A percentile compares a stretch with the other conserved stretches of the same genome.
Conservation (phyloP, 2,113 vertebrate species). For the Odontophorus gujanensis region DNA sequence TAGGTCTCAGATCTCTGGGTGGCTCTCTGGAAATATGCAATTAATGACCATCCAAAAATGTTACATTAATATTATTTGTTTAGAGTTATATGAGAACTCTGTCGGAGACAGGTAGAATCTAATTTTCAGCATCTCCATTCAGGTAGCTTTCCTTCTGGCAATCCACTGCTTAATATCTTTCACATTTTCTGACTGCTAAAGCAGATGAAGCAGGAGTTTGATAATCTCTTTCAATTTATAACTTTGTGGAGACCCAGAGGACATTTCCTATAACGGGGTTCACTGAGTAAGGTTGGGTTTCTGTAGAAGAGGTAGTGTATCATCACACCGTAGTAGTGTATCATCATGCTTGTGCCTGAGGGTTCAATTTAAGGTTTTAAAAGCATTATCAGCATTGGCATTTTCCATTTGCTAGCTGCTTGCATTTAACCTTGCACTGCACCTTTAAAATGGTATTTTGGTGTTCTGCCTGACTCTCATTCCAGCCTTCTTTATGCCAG, state of each 20-base stretch:
- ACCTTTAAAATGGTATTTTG: not conserved
- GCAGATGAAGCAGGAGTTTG: slow-evolving; percentile 24
- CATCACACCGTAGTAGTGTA: not conserved
- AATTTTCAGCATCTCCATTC: slow-evolving; percentile 14
- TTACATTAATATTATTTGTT: not conserved
- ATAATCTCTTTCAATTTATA: slow-evolving; percentile 14
- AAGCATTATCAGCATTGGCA: not conserved
- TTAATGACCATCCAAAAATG: not conserved
- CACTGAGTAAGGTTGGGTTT: not conserved
- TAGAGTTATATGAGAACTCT: not conserved
- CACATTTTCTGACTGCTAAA: slow-evolving; percentile 22
- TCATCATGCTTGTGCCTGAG: not conserved
- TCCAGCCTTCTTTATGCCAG: not conserved
- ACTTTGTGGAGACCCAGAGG: slow-evolving; percentile 30
- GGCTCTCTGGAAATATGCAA: not conserved
- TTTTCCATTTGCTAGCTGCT: not conserved
- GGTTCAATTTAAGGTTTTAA: slow-evolving; percentile 7
- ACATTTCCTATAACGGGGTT: slow-evolving; percentile 23
- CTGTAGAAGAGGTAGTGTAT: not conserved
- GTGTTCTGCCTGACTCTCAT: not conserved
- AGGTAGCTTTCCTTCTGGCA: slow-evolving; percentile 38
- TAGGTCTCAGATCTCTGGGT: not conserved
- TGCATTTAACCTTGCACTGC: not conserved
- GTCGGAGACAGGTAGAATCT: not conserved
- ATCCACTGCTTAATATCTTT: not conserved